These are phyloP conservation scores for Odiellus spinosus DNA, from an alignment of 2,888 invertebrate species.

Conservation along the genomic window DNA sequence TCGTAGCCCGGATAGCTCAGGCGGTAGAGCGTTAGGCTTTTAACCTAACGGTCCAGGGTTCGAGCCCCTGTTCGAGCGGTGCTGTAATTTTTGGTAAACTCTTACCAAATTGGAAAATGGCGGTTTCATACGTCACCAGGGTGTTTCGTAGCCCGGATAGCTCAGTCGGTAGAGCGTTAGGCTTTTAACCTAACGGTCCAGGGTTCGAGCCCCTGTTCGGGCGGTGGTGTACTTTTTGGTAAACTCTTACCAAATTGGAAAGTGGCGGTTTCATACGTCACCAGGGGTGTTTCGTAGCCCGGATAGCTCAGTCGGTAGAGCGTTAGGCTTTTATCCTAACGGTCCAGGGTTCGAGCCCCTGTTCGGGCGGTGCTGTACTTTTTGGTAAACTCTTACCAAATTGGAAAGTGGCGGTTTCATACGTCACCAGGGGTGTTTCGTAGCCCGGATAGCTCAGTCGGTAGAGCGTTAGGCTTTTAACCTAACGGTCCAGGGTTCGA, in stretches of 20 bases:
- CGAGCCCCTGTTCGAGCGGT: slow-evolving; percentile 1
- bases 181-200: slow-evolving; percentile 3
- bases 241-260: too few species aligned
- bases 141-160: slow-evolving; percentile 3
- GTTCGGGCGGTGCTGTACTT: slow-evolving; percentile 2
- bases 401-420: too few species aligned
- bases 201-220: slow-evolving; percentile 2
- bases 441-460: slow-evolving; percentile 2
- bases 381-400: too few species aligned
- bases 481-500: slow-evolving; percentile 3
- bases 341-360: slow-evolving; percentile 2
- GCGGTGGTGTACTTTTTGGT: neutral
- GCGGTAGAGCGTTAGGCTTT: slow-evolving; percentile 2
- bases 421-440: too few species aligned
- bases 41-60: slow-evolving; percentile 3
- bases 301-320: slow-evolving; percentile 3
- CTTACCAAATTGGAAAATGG: too few species aligned
- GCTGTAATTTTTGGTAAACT: too few species aligned
- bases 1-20: slow-evolving; percentile 2
- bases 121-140: too few species aligned
- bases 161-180: slow-evolving; percentile 3
- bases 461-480: slow-evolving; percentile 3
- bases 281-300: too few species aligned
- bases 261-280: too few species aligned
- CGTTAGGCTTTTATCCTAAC: slow-evolving; percentile 2